Evolutionary conservation across 2,888 invertebrate species (phyloP), one percentile per base, ranked within the genome.

Genomic region (Erebia epiphron): DNA sequence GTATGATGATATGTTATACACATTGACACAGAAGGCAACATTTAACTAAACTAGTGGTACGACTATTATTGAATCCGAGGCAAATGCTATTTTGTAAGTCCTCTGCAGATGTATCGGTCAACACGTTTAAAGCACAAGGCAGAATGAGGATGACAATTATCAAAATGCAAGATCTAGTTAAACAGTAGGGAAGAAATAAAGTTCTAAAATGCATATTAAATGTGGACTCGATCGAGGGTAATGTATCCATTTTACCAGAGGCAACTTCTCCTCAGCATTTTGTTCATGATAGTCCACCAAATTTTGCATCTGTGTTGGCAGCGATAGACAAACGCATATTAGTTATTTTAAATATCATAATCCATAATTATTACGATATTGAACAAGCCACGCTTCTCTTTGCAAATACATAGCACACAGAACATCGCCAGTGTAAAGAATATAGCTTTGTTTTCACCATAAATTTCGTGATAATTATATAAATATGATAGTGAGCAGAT

Each of bases 271-370:
- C 95, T 97, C 97, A 93, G 96, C 95, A 92, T 96, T 95, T 94
- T 95, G 94, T 94, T 97, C 96, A 95, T 96, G 96, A 96, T 96
- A 97, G 95, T 97, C 97, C 96, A 96, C 96, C 96, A 96, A 95
- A 94, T 96, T 95, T 95, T 96, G 96, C 95, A 96, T 96, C 96
- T 96, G 93, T 86, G 85, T 87, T 84, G 84, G 88, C 88, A 89
- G 89, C 88, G 90, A 90, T 86, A 90, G 89, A 91, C 85, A 92
- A 91, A 93, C 80, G 78, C 75, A 79, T 80, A 87, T 91, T 91
- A 91, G 86, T 89, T 85, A 70, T 73, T 79, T 80, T 84, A 81
- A 79, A 80, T 69, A 75, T 76, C 75, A 76, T 77, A 78, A 76
- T 75, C 76, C 73, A 74, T 75, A 46, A 73, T 66, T 70, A 73